A percentile compares a stretch with the other conserved stretches of the same genome.
Conservation (phyloP, 2,797 vertebrate species). For the Echeneis naucrates region DNA sequence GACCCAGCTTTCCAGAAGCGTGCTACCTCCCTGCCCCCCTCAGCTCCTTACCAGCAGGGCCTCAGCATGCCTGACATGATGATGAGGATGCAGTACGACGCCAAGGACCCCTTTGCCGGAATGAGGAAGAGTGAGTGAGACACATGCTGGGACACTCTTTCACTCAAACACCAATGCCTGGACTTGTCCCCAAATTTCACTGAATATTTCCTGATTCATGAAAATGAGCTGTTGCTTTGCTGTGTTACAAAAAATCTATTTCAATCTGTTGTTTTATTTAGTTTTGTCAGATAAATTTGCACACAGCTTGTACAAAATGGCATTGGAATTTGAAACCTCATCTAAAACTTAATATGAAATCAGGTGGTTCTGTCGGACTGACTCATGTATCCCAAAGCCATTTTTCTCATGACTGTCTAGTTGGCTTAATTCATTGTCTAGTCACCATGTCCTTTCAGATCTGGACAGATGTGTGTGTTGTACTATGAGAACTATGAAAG, state of each 20-base stretch:
- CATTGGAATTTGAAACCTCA: slow-evolving; percentile 17
- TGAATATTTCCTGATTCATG: neutral
- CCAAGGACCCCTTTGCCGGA: slow-evolving; percentile 96
- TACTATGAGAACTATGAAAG: slow-evolving; percentile 55
- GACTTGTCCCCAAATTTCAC: neutral
- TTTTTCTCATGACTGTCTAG: slow-evolving; percentile 46
- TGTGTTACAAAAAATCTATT: neutral
- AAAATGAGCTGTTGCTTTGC: neutral
- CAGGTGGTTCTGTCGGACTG: slow-evolving; percentile 21
- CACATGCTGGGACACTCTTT: slow-evolving; percentile 34
- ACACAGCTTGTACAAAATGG: neutral
- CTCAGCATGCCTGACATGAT: slow-evolving; percentile 94
- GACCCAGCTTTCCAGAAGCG: slow-evolving; percentile 95
- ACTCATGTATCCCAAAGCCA: slow-evolving; percentile 30
- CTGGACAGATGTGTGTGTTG: slow-evolving; percentile 61
- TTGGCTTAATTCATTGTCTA: slow-evolving; percentile 55
- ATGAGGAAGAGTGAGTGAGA: slow-evolving; percentile 95
- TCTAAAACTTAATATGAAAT: slow-evolving; percentile 30
- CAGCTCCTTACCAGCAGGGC: slow-evolving; percentile 91
- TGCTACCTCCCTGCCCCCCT: slow-evolving; percentile 88
- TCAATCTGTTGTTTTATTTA: neutral
- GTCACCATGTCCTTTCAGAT: slow-evolving; percentile 58
- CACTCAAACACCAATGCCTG: neutral
- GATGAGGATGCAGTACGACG: slow-evolving; percentile 96
- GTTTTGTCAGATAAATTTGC: neutral